These are phyloP conservation scores for Drosophila pectinifera DNA, from an alignment of 1,140 invertebrate species.

Conservation along the genomic window DNA sequence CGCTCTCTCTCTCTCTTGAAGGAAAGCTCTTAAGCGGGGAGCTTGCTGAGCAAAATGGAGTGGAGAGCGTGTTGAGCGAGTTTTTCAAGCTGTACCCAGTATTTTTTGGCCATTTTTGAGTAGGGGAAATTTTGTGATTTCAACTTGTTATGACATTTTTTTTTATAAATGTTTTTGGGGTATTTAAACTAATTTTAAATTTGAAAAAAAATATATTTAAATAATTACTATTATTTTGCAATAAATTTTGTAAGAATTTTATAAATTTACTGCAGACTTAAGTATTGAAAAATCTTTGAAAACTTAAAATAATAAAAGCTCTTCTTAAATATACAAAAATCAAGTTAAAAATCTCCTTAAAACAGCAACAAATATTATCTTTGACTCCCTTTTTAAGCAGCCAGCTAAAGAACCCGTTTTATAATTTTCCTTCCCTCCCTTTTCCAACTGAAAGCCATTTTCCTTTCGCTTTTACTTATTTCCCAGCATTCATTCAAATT, in stretches of 20 bases:
- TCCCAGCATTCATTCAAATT: slow-evolving; percentile 17
- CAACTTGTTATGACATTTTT: neutral
- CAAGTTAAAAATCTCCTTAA: neutral
- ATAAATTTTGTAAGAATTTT: no score
- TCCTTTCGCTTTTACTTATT: slow-evolving; percentile 18
- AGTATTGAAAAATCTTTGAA: no score
- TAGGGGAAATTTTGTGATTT: slow-evolving; percentile 9
- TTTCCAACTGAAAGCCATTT: neutral
- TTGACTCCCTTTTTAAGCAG: neutral
- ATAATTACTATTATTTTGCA: no score
- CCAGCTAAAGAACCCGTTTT: neutral
- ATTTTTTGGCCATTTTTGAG: slow-evolving; percentile 19
- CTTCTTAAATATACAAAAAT: no score
- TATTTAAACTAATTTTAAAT: no score
- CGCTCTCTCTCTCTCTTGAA: neutral
- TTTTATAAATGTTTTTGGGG: neutral
- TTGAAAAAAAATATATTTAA: neutral
- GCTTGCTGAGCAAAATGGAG: slow-evolving; percentile 24
- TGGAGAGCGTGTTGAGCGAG: slow-evolving; percentile 13
- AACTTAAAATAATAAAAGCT: neutral
- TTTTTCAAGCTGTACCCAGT: slow-evolving; percentile 52
- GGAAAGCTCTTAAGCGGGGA: slow-evolving; percentile 20
- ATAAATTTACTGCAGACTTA: no score
- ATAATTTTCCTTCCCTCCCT: neutral
- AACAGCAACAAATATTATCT: neutral